Base-by-base conservation (phyloP, 92 coral and sea anemone species). In the Umimayanthus chanpuru region DNA sequence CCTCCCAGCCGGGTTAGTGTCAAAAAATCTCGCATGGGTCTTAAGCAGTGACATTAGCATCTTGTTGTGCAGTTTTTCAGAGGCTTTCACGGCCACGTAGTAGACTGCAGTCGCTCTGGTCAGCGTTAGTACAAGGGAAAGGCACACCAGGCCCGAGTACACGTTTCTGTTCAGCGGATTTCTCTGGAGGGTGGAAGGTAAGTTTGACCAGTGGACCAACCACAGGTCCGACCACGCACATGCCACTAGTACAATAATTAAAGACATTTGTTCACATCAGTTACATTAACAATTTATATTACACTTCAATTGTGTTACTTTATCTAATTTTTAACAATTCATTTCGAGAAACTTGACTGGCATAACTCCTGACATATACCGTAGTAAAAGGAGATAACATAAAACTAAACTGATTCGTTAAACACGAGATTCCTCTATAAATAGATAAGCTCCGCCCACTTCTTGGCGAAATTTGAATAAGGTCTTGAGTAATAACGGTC, bases 151-250 rank as follows among this genome's bases (percentile, higher is more conserved):
- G 7, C 70, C 72, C 41, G 85, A 80, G 44, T 55, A 80, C 16
- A 80, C 40, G 41, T 80, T 80, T 80, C 29, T 55, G 71, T 83
- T 89, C 4, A 20, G 23, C 5, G 91, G 72, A 75, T 76, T 71
- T 64, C 81, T 77, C 58, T 89, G 88, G 26, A 47, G n/a, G 30
- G 6, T 28, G 44, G 66, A 41, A 9, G 91, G 70, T 43, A 83
- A 50, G 29, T 67, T 76, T 16, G 88, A 73, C 91, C 88, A 83
- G 32, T 84, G 77, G 10, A 86, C 85, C 80, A 89, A 76, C 88
- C 88, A 89, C 38, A 89, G 70, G 73, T 84, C 81, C 9, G 91
- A 81, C 85, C 68, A 80, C 40, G 85, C 85, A 23, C 85, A 56
- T 58, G 40, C 85, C 44, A 58, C 85, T 80, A 64, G 30, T 29